Evolutionary conservation across 1,140 invertebrate species (phyloP), one percentile per base, ranked within the genome.

Genomic region (Plodia interpunctella): DNA sequence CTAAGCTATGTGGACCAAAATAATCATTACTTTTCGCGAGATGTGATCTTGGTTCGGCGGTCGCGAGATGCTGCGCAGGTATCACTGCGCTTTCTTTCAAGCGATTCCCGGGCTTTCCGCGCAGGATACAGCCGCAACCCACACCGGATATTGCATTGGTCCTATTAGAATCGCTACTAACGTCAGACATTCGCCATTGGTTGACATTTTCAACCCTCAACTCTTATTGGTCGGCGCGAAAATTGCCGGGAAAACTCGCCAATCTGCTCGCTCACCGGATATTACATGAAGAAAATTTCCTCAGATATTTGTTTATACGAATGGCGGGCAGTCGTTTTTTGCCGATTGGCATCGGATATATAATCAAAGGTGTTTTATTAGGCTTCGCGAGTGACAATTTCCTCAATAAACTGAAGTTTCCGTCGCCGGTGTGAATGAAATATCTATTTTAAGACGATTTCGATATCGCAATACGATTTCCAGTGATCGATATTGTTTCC

Each of bases 11-110:
- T 78, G 78, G 80, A 88, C 83, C 79, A 75, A 88, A 88, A 88
- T 88, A 88, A 88, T 88, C 86, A 88, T 88, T 88, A 88, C 83
- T 88, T 88, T 87, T 83, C 80, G 75, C 70, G 80, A 87, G 86
- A 88, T 87, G 83, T 83, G 83, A 86, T 86, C 86, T 86, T 80
- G 76, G 68, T 75, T 62, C 72, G 69, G 75, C 78, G 75, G 70
- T 66, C 74, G 71, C 64, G 80, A 83, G 80, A 85, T 81, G 82
- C 79, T 86, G 81, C 83, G 85, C 83, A 81, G 77, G 78, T 83
- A 73, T 74, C 70, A 76, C 65, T 68, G 66, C 68, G 69, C 70
- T 65, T 74, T 60, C 70, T 65, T 74, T 60, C 65, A 71, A 76
- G 70, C 68, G 67, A 69, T 87, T 88, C 86, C 86, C 86, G 86